Evolutionary conservation across 1,140 invertebrate species (phyloP).

Genomic region (Carcinoscorpius rotundicauda): DNA sequence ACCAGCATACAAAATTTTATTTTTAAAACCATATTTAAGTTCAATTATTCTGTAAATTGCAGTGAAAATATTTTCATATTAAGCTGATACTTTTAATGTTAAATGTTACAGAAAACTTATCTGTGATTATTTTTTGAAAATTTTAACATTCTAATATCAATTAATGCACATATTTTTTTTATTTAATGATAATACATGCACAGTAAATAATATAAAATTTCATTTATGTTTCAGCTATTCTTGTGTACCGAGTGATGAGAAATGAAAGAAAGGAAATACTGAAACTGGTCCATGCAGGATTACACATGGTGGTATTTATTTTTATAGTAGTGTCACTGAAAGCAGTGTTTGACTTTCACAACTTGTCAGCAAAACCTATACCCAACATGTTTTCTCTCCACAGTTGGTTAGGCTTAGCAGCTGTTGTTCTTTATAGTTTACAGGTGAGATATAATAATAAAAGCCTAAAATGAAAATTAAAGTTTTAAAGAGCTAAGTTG

Average conservation of each 20-base stretch:
- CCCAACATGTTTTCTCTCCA: constrained; percentile 69
- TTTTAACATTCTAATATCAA: no score
- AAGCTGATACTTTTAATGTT: no score
- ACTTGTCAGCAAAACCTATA: constrained; percentile 44
- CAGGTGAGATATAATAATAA: constrained; percentile 45
- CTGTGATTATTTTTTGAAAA: no score
- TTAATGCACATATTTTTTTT: no score
- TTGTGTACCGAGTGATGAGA: constrained; percentile 68
- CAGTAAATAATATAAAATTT: not conserved
- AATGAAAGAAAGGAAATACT: constrained; percentile 56
- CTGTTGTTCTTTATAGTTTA: constrained; percentile 56
- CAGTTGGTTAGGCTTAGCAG: constrained; percentile 69
- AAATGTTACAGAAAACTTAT: no score
- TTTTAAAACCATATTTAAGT: no score
- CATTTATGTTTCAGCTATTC: constrained; percentile 46
- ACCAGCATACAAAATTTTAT: no score
- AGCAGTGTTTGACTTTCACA: constrained; percentile 76
- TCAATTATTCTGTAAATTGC: no score
- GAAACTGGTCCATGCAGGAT: constrained; percentile 59
- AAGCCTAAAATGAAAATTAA: not conserved
- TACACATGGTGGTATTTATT: constrained; percentile 51
- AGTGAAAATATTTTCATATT: no score
- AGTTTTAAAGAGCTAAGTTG: no score
- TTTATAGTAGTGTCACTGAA: constrained; percentile 55
- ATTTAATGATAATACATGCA: no score